A percentile compares a stretch with the other conserved stretches of the same genome.
These are phyloP conservation scores for Oreochromis aureus DNA, from an alignment of 2,113 vertebrate genomes.

Conservation along the genomic window DNA sequence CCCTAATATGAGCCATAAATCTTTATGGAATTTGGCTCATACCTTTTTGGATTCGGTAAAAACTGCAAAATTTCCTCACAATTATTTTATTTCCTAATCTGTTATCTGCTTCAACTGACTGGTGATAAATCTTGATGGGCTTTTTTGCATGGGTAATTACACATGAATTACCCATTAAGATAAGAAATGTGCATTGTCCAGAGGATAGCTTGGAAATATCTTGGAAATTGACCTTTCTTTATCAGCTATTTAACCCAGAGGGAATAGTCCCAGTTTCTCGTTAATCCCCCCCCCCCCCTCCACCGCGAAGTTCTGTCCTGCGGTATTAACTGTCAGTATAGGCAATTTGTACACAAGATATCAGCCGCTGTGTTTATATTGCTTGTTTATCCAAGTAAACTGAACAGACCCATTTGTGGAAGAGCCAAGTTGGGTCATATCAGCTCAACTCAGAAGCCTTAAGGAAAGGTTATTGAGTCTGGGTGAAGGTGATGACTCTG, in stretches of 20 bases:
- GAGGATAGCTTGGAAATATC: not conserved
- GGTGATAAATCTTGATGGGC: not conserved
- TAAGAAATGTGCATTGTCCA: not conserved
- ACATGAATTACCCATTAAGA: not conserved
- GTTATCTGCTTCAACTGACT: not conserved
- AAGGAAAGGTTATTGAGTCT: conserved; percentile 34
- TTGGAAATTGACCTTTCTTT: not conserved
- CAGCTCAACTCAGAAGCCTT: conserved; percentile 8
- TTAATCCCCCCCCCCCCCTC: not conserved
- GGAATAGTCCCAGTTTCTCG: not conserved
- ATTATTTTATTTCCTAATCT: not conserved
- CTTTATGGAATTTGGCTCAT: not conserved
- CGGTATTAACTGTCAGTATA: not conserved
- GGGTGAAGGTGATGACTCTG: not conserved
- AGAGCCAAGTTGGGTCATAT: not conserved
- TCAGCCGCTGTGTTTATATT: not conserved
- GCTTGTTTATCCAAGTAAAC: not conserved
- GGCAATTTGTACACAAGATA: not conserved
- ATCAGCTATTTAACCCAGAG: not conserved
- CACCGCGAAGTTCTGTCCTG: not conserved
- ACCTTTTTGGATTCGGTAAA: not conserved
- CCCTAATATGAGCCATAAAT: not conserved
- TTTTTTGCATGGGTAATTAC: not conserved
- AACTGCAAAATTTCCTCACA: not conserved
- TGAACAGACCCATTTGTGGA: not conserved